These are phyloP conservation scores for Pongo pygmaeus DNA, from an alignment of 2,113 vertebrate species.

Conservation along the genomic window DNA sequence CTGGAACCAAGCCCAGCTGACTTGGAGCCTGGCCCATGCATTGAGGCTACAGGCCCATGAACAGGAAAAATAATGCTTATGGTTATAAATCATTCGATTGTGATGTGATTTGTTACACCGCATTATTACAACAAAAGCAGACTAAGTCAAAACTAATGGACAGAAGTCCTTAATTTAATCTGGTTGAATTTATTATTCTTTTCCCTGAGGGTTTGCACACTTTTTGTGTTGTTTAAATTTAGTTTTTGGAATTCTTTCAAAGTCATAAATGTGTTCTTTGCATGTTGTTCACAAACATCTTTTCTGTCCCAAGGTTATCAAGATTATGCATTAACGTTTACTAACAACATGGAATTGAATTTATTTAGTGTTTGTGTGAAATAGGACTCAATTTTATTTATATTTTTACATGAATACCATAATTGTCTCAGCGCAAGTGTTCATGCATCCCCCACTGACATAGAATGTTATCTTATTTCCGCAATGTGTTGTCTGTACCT, in stretches of 20 bases:
- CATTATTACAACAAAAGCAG: not conserved
- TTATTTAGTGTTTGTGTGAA: not conserved
- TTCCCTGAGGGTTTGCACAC: not conserved
- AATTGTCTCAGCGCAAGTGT: not conserved
- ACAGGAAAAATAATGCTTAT: not conserved
- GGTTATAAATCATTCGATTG: not conserved
- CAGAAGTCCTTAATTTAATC: not conserved
- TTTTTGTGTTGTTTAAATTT: not conserved
- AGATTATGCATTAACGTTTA: not conserved
- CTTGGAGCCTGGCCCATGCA: no score
- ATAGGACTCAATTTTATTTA: not conserved
- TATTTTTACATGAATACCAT: not conserved
- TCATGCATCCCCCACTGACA: not conserved
- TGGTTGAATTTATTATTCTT: not conserved
- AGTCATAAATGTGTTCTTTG: not conserved
- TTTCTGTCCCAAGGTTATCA: not conserved
- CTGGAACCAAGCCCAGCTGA: not conserved
- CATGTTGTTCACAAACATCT: not conserved
- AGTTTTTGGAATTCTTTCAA: not conserved
- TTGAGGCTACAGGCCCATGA: not conserved
- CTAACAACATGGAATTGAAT: not conserved
- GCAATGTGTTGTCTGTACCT: not conserved
- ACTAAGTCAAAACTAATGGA: not conserved
- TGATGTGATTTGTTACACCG: not conserved
- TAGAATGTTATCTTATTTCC: not conserved